Conservation (phyloP, 2,113 vertebrate species). For the Mormyrus lacerda region DNA sequence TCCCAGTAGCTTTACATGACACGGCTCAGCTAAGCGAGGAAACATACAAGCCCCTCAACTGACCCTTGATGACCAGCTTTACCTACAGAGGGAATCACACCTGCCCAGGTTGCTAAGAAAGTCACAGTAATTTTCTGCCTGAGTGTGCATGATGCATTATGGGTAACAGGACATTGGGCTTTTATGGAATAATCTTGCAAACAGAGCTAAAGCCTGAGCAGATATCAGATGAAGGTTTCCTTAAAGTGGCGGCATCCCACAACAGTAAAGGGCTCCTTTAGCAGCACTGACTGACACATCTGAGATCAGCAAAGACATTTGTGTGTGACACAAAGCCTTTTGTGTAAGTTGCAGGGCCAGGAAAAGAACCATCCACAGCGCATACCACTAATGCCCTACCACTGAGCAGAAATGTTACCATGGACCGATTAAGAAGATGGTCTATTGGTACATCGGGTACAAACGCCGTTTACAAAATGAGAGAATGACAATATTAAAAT, state of each 20-base stretch:
- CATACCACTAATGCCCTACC: background rate
- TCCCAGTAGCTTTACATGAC: background rate
- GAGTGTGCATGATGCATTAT: background rate
- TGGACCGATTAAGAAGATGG: background rate
- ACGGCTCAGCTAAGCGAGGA: background rate
- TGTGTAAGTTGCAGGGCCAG: background rate
- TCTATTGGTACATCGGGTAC: background rate
- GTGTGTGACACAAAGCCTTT: background rate
- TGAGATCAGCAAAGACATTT: background rate
- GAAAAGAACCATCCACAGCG: background rate
- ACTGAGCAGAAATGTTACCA: background rate
- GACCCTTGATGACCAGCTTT: background rate
- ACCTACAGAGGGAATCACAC: constrained; percentile 7
- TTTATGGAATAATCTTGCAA: background rate
- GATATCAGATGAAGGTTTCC: background rate
- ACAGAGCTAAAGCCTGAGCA: background rate
- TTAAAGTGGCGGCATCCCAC: background rate
- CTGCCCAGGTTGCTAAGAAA: background rate
- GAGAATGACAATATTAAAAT: background rate
- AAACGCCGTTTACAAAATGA: background rate
- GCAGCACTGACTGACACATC: background rate
- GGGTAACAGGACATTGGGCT: background rate
- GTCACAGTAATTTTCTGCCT: constrained; percentile 11
- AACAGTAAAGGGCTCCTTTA: background rate
- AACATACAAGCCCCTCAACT: background rate